These are phyloP conservation scores for Ophion ellenae DNA, from an alignment of 2,888 invertebrate genomes.

Conservation along the genomic window DNA sequence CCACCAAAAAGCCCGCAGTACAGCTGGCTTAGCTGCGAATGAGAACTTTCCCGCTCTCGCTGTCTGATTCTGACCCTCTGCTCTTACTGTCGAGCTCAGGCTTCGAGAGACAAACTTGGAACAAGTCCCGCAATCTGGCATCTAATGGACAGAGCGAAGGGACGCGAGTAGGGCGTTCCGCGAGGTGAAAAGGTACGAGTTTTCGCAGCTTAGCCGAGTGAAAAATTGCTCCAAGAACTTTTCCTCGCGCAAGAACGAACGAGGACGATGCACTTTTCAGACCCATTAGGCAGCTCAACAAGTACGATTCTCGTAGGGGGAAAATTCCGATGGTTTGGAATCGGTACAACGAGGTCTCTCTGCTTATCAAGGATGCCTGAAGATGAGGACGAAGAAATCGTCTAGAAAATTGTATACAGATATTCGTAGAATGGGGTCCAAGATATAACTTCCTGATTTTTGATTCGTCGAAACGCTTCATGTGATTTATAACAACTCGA, in stretches of 20 bases:
- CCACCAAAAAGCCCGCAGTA: conserved; percentile 33
- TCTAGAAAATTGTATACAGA: not conserved
- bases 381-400: conserved; percentile 25
- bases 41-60: conserved; percentile 33
- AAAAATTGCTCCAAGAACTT: conserved; percentile 81
- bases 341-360: not conserved
- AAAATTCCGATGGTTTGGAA: conserved; percentile 44
- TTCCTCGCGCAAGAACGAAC: conserved; percentile 63
- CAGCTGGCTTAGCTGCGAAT: conserved; percentile 33
- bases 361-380: conserved; percentile 12
- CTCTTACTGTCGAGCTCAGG: conserved; percentile 37
- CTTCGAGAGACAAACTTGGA: conserved; percentile 76
- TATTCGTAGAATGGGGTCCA: not conserved
- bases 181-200: conserved; percentile 38
- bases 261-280: conserved; percentile 70
- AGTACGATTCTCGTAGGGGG: conserved; percentile 71
- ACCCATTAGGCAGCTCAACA: conserved; percentile 82
- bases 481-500: too few relatives aligned
- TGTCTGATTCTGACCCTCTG: conserved; percentile 16
- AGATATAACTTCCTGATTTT: too few relatives aligned
- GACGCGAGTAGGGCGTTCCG: conserved; percentile 46
- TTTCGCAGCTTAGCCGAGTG: conserved; percentile 77
- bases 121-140: conserved; percentile 81
- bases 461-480: too few relatives aligned
- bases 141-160: conserved; percentile 72